Conservation (phyloP, 2,113 vertebrate species). For the Polypterus senegalus region DNA sequence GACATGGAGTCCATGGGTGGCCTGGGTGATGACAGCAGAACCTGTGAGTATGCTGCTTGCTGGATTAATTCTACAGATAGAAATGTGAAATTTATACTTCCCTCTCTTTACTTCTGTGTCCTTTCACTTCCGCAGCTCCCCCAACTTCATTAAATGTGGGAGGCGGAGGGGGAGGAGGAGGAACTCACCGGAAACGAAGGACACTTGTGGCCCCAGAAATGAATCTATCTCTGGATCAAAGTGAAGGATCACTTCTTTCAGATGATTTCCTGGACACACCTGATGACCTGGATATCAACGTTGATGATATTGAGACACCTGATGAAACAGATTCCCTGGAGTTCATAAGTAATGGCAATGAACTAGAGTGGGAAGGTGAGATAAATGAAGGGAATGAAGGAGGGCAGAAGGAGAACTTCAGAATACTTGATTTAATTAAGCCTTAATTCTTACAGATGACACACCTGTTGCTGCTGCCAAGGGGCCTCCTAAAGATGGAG, state of each 20-base stretch:
- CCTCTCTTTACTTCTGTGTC: not conserved
- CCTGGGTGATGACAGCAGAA: conserved; percentile 49
- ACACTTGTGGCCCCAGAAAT: conserved; percentile 86
- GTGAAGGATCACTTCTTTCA: conserved; percentile 83
- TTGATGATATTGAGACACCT: conserved; percentile 90
- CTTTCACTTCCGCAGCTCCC: conserved; percentile 47
- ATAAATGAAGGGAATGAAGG: conserved; percentile 21
- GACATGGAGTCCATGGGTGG: conserved; percentile 71
- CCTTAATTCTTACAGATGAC: conserved; percentile 57
- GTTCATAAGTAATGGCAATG: conserved; percentile 80
- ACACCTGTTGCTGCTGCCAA: conserved; percentile 83
- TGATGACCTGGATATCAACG: conserved; percentile 88
- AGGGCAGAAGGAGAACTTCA: not conserved
- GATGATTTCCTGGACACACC: conserved; percentile 90
- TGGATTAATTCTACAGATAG: no score
- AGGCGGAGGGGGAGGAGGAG: conserved; percentile 26
- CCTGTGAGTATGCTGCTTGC: conserved; percentile 57
- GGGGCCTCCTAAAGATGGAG: conserved; percentile 61
- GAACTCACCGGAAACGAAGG: conserved; percentile 65
- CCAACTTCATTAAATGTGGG: conserved; percentile 64
- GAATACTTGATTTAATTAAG: not conserved
- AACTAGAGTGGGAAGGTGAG: conserved; percentile 95
- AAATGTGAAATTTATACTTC: no score
- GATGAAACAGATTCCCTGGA: conserved; percentile 93
- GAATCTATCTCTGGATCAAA: conserved; percentile 92